Evolutionary conservation across 2,888 invertebrate genomes (phyloP).

Genomic region (Drosophila cognata): DNA sequence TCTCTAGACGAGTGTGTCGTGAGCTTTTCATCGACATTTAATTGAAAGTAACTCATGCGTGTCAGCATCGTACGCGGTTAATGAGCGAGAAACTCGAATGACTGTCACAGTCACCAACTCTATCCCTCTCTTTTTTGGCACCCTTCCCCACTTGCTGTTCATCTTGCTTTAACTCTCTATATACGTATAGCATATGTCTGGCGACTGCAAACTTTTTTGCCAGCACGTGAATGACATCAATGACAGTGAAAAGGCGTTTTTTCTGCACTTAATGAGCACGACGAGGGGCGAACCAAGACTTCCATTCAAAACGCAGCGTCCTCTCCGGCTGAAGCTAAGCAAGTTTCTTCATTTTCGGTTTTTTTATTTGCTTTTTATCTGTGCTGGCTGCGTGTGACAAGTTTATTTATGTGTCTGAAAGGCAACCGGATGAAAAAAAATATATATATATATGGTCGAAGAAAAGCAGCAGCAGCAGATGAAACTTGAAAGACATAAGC

Average conservation of each 20-base stretch:
- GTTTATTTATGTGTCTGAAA: constrained; percentile 76
- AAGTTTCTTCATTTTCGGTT: constrained; percentile 41
- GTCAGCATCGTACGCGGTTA: constrained; percentile 78
- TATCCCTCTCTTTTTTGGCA: not conserved
- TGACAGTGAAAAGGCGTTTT: constrained; percentile 77
- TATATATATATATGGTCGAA: not conserved
- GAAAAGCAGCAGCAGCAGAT: constrained; percentile 24
- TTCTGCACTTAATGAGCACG: constrained; percentile 76
- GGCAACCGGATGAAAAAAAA: constrained; percentile 50
- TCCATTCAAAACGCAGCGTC: constrained; percentile 12
- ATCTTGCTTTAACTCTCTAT: constrained; percentile 2
- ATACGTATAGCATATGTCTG: constrained; percentile 41
- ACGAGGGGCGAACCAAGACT: constrained; percentile 28
- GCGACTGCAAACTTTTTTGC: constrained; percentile 45
- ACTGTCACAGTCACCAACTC: constrained; percentile 59
- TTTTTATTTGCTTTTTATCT: constrained; percentile 61
- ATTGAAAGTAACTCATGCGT: constrained; percentile 82
- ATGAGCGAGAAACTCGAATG: constrained; percentile 80
- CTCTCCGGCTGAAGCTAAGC: constrained; percentile 44
- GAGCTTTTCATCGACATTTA: constrained; percentile 77
- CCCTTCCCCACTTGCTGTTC: constrained; percentile 10
- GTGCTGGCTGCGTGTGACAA: constrained; percentile 64
- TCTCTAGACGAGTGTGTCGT: constrained; percentile 35
- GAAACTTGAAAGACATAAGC: constrained; percentile 66
- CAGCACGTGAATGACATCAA: constrained; percentile 78